Conservation (phyloP, 1,140 invertebrate species). For the Scaptomyza pallida region DNA sequence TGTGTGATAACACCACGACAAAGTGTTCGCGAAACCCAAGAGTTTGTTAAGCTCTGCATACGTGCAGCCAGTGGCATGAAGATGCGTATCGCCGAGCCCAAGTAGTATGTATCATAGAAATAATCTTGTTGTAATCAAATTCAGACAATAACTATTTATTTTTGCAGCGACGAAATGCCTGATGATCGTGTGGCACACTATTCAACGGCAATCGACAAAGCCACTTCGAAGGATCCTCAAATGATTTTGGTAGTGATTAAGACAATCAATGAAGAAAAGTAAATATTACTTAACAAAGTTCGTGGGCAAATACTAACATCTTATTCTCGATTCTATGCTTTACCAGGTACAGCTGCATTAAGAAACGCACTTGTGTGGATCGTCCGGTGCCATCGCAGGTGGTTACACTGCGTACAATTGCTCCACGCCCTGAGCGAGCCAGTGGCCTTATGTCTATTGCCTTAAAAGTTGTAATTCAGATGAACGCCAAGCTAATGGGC, state of each 20-base stretch:
- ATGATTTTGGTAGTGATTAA: constrained; percentile 88
- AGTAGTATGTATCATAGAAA: constrained; percentile 83
- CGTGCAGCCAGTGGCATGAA: constrained; percentile 84
- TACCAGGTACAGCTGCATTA: constrained; percentile 90
- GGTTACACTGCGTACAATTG: constrained; percentile 86
- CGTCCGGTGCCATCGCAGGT: constrained; percentile 90
- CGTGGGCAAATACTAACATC: not conserved
- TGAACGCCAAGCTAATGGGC: constrained; percentile 95
- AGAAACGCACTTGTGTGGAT: constrained; percentile 93
- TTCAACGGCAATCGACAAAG: constrained; percentile 85
- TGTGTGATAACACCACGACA: constrained; percentile 85
- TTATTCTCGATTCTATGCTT: not conserved
- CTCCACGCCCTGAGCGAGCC: constrained; percentile 84
- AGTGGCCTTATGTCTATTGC: constrained; percentile 88
- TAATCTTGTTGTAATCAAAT: no score
- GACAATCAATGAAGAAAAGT: constrained; percentile 86
- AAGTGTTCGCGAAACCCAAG: constrained; percentile 83
- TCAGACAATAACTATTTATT: not conserved
- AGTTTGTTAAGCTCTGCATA: constrained; percentile 85
- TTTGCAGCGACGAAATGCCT: constrained; percentile 68
- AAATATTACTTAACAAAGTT: not conserved
- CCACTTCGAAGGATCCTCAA: constrained; percentile 85
- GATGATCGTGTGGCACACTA: constrained; percentile 85
- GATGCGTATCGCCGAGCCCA: constrained; percentile 74
- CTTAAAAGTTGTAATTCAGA: constrained; percentile 93